A percentile compares a stretch with the other conserved stretches of the same genome.
phyloP scores from a whole-genome alignment of 2,113 vertebrate genomes.

The Ranitomeya variabilis region DNA sequence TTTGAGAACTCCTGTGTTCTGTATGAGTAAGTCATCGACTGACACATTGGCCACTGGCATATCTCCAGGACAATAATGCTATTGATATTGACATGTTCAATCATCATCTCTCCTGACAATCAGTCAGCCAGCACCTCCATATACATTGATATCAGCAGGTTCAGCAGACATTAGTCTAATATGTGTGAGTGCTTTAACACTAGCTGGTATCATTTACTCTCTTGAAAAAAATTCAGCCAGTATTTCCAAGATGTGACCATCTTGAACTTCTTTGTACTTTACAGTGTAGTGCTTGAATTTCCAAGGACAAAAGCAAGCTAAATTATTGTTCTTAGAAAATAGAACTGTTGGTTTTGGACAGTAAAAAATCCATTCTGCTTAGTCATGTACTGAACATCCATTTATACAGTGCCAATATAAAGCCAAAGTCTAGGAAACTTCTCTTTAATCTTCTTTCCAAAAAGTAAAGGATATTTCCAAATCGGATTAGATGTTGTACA shows the following conservation, averaged over 20 bases:
- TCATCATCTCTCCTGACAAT: too few species aligned
- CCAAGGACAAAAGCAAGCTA: not conserved
- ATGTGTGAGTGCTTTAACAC: not conserved
- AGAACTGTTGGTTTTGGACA: not conserved
- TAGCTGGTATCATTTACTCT: not conserved
- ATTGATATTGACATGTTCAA: too few species aligned
- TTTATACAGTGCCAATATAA: conserved; percentile 15
- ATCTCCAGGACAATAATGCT: too few species aligned
- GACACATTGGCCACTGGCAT: too few species aligned
- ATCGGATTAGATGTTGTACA: not conserved
- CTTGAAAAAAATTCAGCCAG: not conserved
- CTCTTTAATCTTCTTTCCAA: conserved; percentile 10
- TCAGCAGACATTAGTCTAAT: too few species aligned
- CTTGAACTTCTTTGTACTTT: not conserved
- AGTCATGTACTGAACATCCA: not conserved
- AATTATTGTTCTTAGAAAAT: conserved; percentile 22
- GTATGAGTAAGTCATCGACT: too few species aligned
- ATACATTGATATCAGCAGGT: too few species aligned
- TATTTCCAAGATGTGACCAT: not conserved
- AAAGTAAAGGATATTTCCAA: not conserved
- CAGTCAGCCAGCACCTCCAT: too few species aligned
- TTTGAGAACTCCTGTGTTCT: too few species aligned
- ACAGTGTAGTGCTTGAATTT: not conserved
- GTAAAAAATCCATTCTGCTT: not conserved
- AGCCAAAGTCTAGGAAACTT: not conserved